Percentiles rank a stretch among this genome's conserved stretches.
phyloP scores from a whole-genome alignment of 2,888 invertebrate species.

The Petrolisthes manimaculis region DNA sequence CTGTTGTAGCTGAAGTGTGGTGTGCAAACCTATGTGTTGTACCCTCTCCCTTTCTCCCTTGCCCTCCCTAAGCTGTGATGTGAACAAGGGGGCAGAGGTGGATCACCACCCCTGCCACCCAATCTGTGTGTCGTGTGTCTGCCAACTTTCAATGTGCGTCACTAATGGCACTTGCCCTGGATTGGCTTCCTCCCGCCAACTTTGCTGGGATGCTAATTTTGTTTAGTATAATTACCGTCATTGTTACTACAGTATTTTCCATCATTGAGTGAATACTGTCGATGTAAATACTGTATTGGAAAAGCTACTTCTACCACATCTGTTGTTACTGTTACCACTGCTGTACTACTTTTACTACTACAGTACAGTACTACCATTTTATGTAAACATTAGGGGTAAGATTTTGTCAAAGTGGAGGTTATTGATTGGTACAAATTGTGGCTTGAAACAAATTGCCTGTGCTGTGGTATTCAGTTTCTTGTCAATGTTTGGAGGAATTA shows the following conservation, averaged over 20 bases:
- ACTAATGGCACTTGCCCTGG: slow-evolving; percentile 43
- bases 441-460: no score
- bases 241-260: no score
- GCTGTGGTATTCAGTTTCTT: no score
- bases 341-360: not conserved
- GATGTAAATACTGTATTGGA: not conserved
- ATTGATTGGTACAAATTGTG: no score
- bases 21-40: slow-evolving; percentile 33
- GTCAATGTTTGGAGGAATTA: no score
- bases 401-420: no score
- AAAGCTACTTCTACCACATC: not conserved
- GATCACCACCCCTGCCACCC: slow-evolving; percentile 30
- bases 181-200: slow-evolving; percentile 57
- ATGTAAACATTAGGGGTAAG: no score
- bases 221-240: not conserved
- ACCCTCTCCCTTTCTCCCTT: slow-evolving; percentile 37
- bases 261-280: not conserved
- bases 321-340: slow-evolving; percentile 23
- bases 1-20: slow-evolving; percentile 24
- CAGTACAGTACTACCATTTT: slow-evolving; percentile 1
- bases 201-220: slow-evolving; percentile 27
- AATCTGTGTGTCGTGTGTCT: slow-evolving; percentile 40
- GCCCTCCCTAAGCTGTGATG: slow-evolving; percentile 32
- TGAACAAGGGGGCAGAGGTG: slow-evolving; percentile 37
- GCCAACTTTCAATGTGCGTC: slow-evolving; percentile 50